Percentiles rank a stretch among this genome's conserved stretches.
Conservation (phyloP, 2,888 invertebrate genomes). For the Penaeus monodon region DNA sequence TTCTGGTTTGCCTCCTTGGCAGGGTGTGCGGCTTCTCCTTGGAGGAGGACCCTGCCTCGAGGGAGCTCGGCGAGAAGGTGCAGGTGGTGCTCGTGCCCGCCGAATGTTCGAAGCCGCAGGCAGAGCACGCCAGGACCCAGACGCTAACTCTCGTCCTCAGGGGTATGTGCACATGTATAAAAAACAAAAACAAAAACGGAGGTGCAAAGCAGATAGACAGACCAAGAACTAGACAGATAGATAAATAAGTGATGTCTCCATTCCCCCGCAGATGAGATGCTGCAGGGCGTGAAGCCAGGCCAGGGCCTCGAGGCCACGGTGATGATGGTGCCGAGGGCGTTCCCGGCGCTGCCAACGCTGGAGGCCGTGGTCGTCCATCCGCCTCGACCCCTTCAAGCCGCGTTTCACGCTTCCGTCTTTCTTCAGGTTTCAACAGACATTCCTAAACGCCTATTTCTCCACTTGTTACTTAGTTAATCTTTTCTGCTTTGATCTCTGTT, state of each 20-base stretch:
- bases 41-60: conserved; percentile 51
- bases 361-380: conserved; percentile 42
- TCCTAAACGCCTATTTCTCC: neutral
- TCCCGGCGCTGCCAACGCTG: conserved; percentile 27
- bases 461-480: neutral
- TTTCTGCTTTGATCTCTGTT: neutral
- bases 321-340: conserved; percentile 22
- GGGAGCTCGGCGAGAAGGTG: conserved; percentile 52
- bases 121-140: too few species aligned
- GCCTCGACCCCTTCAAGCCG: conserved; percentile 34
- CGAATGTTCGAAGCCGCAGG: neutral
- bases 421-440: conserved; percentile 25
- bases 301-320: conserved; percentile 38
- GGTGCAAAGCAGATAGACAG: too few species aligned
- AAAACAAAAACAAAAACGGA: too few species aligned
- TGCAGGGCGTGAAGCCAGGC: conserved; percentile 30
- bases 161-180: too few species aligned
- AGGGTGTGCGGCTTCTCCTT: conserved; percentile 47
- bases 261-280: conserved; percentile 45
- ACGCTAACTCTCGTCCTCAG: too few species aligned
- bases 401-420: conserved; percentile 38
- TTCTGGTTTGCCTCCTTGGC: neutral
- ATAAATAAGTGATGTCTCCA: too few species aligned
- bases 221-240: too few species aligned
- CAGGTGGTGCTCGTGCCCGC: conserved; percentile 13